These are phyloP conservation scores for Sicus ferrugineus DNA, from an alignment of 2,888 invertebrate genomes.

Conservation along the genomic window DNA sequence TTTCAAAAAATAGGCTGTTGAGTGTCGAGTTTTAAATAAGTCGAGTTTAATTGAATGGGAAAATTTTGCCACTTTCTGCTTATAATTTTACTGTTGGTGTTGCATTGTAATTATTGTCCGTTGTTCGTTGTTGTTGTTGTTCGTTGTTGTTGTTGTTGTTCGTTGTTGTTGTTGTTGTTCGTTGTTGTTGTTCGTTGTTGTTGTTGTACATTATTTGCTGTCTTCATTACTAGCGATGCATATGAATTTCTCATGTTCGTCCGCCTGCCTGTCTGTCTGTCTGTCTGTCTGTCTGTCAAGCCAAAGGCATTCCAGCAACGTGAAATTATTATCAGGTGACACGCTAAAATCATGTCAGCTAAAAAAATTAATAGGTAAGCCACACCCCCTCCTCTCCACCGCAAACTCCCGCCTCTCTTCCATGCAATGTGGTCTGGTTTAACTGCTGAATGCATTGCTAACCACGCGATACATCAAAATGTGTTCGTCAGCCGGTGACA, in stretches of 20 bases:
- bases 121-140: slow-evolving; percentile 2
- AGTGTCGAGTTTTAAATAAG: too few species aligned
- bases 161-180: slow-evolving; percentile 9
- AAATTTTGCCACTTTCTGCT: too few species aligned
- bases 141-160: slow-evolving; percentile 12
- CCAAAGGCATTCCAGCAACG: not conserved
- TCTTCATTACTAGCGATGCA: not conserved
- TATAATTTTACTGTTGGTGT: not conserved
- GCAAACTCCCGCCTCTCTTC: too few species aligned
- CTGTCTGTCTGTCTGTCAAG: not conserved
- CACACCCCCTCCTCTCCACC: not conserved
- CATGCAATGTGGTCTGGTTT: too few species aligned
- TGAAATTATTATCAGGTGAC: slow-evolving; percentile 41
- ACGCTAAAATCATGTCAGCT: slow-evolving; percentile 48
- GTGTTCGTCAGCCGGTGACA: not conserved
- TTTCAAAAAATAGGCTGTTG: too few species aligned
- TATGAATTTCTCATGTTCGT: not conserved
- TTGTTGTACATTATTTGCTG: slow-evolving; percentile 8
- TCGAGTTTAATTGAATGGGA: too few species aligned
- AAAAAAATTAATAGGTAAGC: not conserved
- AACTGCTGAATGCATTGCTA: too few species aligned
- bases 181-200: slow-evolving; percentile 14
- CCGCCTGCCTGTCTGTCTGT: not conserved
- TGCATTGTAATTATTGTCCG: not conserved
- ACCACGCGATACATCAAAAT: not conserved